Evolutionary conservation across 2,888 invertebrate species (phyloP).

Genomic region (Argynnis bischoffii): DNA sequence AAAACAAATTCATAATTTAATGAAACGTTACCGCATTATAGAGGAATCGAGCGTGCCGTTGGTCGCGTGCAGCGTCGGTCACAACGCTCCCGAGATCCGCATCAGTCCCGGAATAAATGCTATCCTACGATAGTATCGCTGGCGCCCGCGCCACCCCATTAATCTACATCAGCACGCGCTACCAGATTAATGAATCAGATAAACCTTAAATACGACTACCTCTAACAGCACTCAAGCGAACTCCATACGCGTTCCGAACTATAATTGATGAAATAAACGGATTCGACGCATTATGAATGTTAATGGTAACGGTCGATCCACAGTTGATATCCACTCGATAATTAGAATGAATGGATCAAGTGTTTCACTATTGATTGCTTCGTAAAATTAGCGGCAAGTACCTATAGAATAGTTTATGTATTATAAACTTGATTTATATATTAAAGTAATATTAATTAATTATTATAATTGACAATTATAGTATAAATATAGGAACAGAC

Average conservation of each 20-base stretch:
- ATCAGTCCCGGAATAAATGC: conserved; percentile 70
- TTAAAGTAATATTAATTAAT: too few species aligned
- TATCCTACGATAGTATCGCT: conserved; percentile 70
- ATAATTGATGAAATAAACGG: conserved; percentile 75
- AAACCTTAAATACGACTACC: conserved; percentile 76
- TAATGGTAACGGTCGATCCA: conserved; percentile 66
- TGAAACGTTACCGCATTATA: conserved; percentile 1
- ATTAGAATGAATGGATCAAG: conserved; percentile 73
- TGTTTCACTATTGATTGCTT: conserved; percentile 60
- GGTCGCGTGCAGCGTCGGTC: conserved; percentile 57
- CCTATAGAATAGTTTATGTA: background rate
- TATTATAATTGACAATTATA: too few species aligned
- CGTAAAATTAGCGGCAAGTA: conserved; percentile 54
- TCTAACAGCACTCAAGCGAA: conserved; percentile 56
- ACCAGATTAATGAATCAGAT: conserved; percentile 79
- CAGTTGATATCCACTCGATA: conserved; percentile 52
- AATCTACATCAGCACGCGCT: conserved; percentile 80
- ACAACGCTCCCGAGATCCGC: conserved; percentile 57
- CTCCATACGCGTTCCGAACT: conserved; percentile 53
- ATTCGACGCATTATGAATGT: conserved; percentile 70
- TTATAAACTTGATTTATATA: background rate
- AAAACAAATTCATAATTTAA: background rate
- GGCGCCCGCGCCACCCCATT: conserved; percentile 73
- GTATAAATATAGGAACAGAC: too few species aligned
- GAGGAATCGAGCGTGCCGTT: conserved; percentile 33